phyloP scores from a whole-genome alignment of 2,888 invertebrate species.

The Lithophane leautieri region DNA sequence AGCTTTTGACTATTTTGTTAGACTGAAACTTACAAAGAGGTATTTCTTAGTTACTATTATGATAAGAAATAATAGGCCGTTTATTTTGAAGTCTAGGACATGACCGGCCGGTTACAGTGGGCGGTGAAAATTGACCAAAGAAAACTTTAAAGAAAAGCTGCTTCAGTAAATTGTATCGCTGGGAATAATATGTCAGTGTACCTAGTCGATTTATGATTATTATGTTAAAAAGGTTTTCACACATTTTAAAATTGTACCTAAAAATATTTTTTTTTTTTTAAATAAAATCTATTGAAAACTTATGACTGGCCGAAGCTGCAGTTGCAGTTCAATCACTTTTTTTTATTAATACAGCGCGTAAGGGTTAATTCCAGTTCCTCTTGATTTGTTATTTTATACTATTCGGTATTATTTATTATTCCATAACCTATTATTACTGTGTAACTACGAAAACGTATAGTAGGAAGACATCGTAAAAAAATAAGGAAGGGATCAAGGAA shows the following conservation, averaged over 20 bases:
- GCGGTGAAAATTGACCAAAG: not conserved
- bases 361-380: not conserved
- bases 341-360: not conserved
- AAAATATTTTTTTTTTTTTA: not conserved
- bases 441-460: not conserved
- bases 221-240: not conserved
- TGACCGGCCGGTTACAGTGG: conserved; percentile 1
- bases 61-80: conserved; percentile 12
- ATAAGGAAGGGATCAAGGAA: conserved; percentile 39
- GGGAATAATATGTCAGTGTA: not conserved
- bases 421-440: not conserved
- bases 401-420: not conserved
- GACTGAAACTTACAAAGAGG: conserved; percentile 10
- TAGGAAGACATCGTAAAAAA: not conserved
- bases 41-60: conserved; percentile 8
- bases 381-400: not conserved
- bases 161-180: not conserved
- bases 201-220: not conserved
- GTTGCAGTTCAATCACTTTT: not conserved
- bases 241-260: not conserved
- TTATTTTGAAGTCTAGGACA: conserved; percentile 18
- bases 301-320: not conserved
- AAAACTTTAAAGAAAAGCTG: conserved; percentile 29
- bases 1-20: conserved; percentile 36
- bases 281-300: not conserved